Conservation (phyloP, 2,113 vertebrate genomes). For the Zootoca vivipara region DNA sequence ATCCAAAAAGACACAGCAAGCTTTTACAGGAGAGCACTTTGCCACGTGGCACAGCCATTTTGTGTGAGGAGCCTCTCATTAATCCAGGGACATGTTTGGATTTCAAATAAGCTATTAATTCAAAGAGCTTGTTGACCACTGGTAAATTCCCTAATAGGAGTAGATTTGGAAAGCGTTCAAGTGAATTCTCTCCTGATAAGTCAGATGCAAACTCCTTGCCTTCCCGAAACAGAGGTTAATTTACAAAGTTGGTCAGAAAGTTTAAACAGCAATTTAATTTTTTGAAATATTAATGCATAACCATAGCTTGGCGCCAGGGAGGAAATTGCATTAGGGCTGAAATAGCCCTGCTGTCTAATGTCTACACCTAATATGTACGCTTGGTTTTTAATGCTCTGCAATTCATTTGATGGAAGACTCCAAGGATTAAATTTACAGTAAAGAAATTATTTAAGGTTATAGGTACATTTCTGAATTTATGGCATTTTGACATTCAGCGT, state of each 20-base stretch:
- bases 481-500: constrained; percentile 11
- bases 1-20: not conserved
- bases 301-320: not conserved
- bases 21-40: not conserved
- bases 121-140: not conserved
- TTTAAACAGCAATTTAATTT: constrained; percentile 25
- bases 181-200: constrained; percentile 10
- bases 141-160: not conserved
- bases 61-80: not conserved
- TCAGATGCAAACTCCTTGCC: not conserved
- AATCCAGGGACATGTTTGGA: constrained; percentile 3
- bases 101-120: not conserved
- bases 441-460: constrained; percentile 22
- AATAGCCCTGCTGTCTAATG: not conserved
- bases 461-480: constrained; percentile 16
- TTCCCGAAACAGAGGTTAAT: constrained; percentile 22
- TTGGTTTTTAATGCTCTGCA: constrained; percentile 5
- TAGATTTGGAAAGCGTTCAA: constrained; percentile 3
- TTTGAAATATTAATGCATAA: constrained; percentile 21
- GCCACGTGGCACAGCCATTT: not conserved
- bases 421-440: constrained; percentile 20
- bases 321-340: constrained; percentile 21
- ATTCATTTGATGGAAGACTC: constrained; percentile 16
- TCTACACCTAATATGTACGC: not conserved
- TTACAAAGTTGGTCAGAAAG: constrained; percentile 19